Evolutionary conservation across 2,113 vertebrate species (phyloP).

Genomic region (pig (Sus scrofa)): T2T-Sscrofa CM000826.6:84377001-84377500

Average conservation of each 20-base stretch:
- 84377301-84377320: not conserved
- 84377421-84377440: slow-evolving; percentile 66
- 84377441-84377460: slow-evolving; percentile 19
- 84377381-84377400: slow-evolving; percentile 67
- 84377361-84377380: slow-evolving; percentile 30
- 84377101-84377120: not conserved
- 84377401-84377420: slow-evolving; percentile 74
- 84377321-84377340: not conserved
- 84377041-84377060: slow-evolving; percentile 25
- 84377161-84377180: not conserved
- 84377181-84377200: slow-evolving; percentile 58
- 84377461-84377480: slow-evolving; percentile 47
- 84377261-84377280: not conserved
- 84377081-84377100: slow-evolving; percentile 71
- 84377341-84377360: slow-evolving; percentile 49
- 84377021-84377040: slow-evolving; percentile 49
- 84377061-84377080: slow-evolving; percentile 58
- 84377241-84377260: not conserved
- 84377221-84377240: not conserved
- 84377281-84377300: not conserved
- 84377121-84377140: not conserved
- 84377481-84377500: slow-evolving; percentile 66
- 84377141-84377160: not conserved
- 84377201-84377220: slow-evolving; percentile 1
- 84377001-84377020: slow-evolving; percentile 9